Base-by-base conservation (phyloP, 2,888 invertebrate species). In the Andrena praecox region DNA sequence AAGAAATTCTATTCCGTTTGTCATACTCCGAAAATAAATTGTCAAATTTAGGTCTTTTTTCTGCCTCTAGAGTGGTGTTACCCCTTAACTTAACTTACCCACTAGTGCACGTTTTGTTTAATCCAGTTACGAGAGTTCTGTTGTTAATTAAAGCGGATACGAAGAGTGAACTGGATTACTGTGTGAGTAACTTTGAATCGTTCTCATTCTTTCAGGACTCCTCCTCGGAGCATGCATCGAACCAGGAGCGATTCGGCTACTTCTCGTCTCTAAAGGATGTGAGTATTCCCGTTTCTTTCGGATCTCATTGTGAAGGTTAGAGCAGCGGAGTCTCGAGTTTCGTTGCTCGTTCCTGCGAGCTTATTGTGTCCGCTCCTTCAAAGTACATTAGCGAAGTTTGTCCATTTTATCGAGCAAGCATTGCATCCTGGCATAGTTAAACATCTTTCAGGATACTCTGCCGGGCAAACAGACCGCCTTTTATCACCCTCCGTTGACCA, bases 191-290 rank as follows among this genome's bases (percentile, higher is more conserved):
- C 35, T 24, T 62, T 2, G 54, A 50, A 35, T 56, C 24, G 27
- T 56, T 73, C 68, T 48, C 35, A 50, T 79, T 87, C 33, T 80
- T 76, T 7, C 87, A 94, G 94, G 94, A 94, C 64, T 91, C 93
- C 29, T 87, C 93, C 60, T 89, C 92, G 73, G 94, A 94, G 77
- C 93, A 93, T 91, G 90, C 91, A 69, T 90, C 93, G 80, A 93
- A 89, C 87, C 93, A 93, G 83, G 93, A 94, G 70, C 92, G 94
- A 82, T 94, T 94, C 78, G 94, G 93, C 54, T 94, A 94, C 86
- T 94, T 94, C 84, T 93, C 94, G 12, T 93, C 93, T 60, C 84
- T 93, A 29, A 93, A 94, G 85, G 93, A 93, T 87, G 93, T 93
- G 85, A 93, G 93, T 92, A 82, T 77, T 60, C 77, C 62, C 72